Evolutionary conservation across 2,888 invertebrate species (phyloP).

Genomic region (Apamea crenata): DNA sequence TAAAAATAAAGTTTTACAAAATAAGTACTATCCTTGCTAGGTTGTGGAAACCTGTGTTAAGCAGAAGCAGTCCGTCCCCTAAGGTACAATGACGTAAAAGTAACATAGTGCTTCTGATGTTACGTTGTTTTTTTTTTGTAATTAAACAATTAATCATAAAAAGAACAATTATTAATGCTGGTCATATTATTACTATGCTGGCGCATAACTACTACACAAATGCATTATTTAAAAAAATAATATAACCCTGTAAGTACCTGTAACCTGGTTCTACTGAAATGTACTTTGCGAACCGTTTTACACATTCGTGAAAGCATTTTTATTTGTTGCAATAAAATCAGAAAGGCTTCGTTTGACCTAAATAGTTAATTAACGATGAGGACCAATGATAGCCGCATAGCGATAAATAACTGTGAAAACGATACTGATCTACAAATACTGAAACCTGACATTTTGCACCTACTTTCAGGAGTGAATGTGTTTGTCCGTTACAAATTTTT

Average conservation of each 20-base stretch:
- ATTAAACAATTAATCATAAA: background rate
- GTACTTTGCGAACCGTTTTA: background rate
- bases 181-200: background rate
- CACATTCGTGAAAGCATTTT: conserved; percentile 1
- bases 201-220: background rate
- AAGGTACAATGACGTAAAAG: no score
- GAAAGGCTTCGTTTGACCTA: conserved; percentile 11
- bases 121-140: no score
- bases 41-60: no score
- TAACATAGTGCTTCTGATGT: no score
- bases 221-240: background rate
- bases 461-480: background rate
- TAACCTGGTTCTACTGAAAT: background rate
- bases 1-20: no score
- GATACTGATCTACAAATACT: conserved; percentile 5
- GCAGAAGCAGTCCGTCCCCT: no score
- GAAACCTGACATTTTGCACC: background rate
- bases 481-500: background rate
- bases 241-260: background rate
- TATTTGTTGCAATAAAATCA: conserved; percentile 11
- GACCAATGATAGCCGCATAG: background rate
- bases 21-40: no score
- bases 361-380: conserved; percentile 22
- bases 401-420: conserved; percentile 6
- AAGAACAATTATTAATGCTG: background rate